Conservation (phyloP, 1,140 invertebrate species). For the fruit fly (Drosophila melanogaster) region Release_6_plus_ISO1_MT NT_037436.4:1634001-1634500, state of each 20-base stretch:
- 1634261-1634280: slow-evolving; percentile 64
- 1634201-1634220: slow-evolving; percentile 57
- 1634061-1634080: slow-evolving; percentile 18
- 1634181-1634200: slow-evolving; percentile 43
- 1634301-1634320: slow-evolving; percentile 13
- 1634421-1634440: slow-evolving; percentile 32
- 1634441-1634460: slow-evolving; percentile 64
- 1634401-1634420: slow-evolving; percentile 21
- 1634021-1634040: slow-evolving; percentile 15
- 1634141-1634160: slow-evolving; percentile 34
- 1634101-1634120: slow-evolving; percentile 39
- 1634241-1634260: slow-evolving; percentile 52
- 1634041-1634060: slow-evolving; percentile 32
- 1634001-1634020: slow-evolving; percentile 19
- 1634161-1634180: slow-evolving; percentile 28
- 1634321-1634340: background rate
- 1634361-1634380: slow-evolving; percentile 33
- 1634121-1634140: slow-evolving; percentile 21
- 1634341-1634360: background rate
- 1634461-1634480: slow-evolving; percentile 52
- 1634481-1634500: slow-evolving; percentile 70
- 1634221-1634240: slow-evolving; percentile 46
- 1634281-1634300: slow-evolving; percentile 43
- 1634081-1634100: slow-evolving; percentile 49
- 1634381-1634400: slow-evolving; percentile 18